Evolutionary conservation across 2,888 invertebrate species (phyloP).

Genomic region (Antheraea assamensis): DNA sequence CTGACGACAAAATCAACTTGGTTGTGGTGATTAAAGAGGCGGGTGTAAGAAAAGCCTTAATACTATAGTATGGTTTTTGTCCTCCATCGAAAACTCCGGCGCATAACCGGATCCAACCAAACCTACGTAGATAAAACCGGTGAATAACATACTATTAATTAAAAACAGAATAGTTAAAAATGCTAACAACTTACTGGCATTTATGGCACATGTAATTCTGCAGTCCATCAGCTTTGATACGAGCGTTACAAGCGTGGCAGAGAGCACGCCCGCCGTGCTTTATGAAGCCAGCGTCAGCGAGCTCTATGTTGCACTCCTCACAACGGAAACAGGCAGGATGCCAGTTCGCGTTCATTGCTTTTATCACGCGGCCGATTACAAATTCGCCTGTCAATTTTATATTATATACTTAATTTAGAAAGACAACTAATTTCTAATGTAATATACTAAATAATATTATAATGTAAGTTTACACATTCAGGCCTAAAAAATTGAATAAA

Average conservation of each 20-base stretch:
- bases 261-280: conserved; percentile 93
- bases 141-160: neutral
- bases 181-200: conserved; percentile 91
- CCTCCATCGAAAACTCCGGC: too few species aligned
- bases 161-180: conserved; percentile 3
- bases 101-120: too few species aligned
- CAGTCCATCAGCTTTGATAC: conserved; percentile 95
- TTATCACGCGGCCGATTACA: conserved; percentile 99
- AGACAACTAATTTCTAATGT: too few species aligned
- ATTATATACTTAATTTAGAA: neutral
- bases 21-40: too few species aligned
- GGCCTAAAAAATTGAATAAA: too few species aligned
- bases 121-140: neutral
- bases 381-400: conserved; percentile 87
- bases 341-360: conserved; percentile 99
- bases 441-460: too few species aligned
- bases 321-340: conserved; percentile 99
- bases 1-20: too few species aligned
- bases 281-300: conserved; percentile 98
- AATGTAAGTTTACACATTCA: too few species aligned
- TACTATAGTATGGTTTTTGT: too few species aligned
- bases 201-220: conserved; percentile 99
- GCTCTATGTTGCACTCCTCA: conserved; percentile 93
- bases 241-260: conserved; percentile 98
- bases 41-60: too few species aligned